These are phyloP conservation scores for Clarias platycephalus DNA, from an alignment of 2,797 vertebrate species.

Conservation along the genomic window DNA sequence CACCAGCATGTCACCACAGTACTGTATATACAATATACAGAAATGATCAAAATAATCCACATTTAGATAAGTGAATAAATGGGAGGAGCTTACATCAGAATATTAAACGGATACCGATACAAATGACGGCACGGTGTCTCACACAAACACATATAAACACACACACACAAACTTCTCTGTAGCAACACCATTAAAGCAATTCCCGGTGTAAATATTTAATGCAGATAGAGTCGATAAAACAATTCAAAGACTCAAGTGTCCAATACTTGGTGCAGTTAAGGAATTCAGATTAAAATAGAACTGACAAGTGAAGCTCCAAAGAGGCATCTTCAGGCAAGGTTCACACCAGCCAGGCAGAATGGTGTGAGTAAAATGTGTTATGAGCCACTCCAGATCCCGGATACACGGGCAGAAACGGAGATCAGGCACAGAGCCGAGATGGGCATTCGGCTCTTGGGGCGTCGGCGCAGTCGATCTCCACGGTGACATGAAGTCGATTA, in stretches of 20 bases:
- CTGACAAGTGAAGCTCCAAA: slow-evolving; percentile 38
- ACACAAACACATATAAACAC: slow-evolving; percentile 50
- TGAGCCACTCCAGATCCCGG: slow-evolving; percentile 19
- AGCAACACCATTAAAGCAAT: slow-evolving; percentile 32
- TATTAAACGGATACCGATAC: background rate
- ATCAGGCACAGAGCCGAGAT: slow-evolving; percentile 9
- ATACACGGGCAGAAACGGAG: slow-evolving; percentile 24
- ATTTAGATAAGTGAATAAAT: background rate
- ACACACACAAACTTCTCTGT: background rate
- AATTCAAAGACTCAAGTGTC: slow-evolving; percentile 34
- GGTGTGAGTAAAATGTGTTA: slow-evolving; percentile 22
- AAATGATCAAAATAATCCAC: background rate
- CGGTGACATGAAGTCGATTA: slow-evolving; percentile 53
- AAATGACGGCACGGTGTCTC: slow-evolving; percentile 37
- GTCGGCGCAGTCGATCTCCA: slow-evolving; percentile 28
- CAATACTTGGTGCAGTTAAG: slow-evolving; percentile 38
- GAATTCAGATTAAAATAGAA: slow-evolving; percentile 40
- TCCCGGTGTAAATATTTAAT: slow-evolving; percentile 41
- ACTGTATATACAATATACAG: background rate
- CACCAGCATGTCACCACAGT: background rate
- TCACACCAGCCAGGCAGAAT: slow-evolving; percentile 16
- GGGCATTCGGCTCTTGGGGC: slow-evolving; percentile 17
- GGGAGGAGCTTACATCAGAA: background rate
- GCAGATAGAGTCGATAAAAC: slow-evolving; percentile 33
- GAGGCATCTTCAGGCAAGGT: slow-evolving; percentile 24